phyloP scores from a whole-genome alignment of 2,113 vertebrate species.

The Cricetomys ansorgei region DNA sequence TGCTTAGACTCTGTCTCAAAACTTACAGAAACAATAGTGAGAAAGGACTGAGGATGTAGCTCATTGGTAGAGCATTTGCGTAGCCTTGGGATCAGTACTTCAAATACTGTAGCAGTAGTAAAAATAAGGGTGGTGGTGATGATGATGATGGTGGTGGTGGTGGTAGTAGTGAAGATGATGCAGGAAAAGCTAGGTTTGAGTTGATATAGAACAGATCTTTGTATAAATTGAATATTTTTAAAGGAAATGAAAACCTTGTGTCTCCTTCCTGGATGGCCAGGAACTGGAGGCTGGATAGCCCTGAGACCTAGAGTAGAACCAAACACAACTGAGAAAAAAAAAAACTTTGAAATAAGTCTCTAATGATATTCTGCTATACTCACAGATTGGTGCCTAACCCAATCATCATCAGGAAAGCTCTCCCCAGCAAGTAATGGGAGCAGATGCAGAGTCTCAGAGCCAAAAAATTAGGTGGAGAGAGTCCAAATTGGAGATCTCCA shows the following conservation, averaged over 20 bases:
- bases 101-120: neutral
- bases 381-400: too few species aligned
- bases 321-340: too few species aligned
- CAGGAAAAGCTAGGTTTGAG: neutral
- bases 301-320: too few species aligned
- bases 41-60: neutral
- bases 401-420: too few species aligned
- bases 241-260: neutral
- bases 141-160: neutral
- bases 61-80: neutral
- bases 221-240: neutral
- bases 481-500: too few species aligned
- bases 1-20: neutral
- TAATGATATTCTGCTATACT: too few species aligned
- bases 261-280: too few species aligned
- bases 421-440: too few species aligned
- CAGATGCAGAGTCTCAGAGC: too few species aligned
- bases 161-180: neutral
- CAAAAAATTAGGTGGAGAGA: too few species aligned
- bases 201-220: accelerated
- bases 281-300: too few species aligned
- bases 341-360: too few species aligned
- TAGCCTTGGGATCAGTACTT: neutral
- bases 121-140: neutral
- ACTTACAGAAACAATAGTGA: neutral